A percentile compares a stretch with the other conserved stretches of the same genome.
phyloP scores from a whole-genome alignment of 2,797 vertebrate genomes.

The Gymnothorax javanicus region DNA sequence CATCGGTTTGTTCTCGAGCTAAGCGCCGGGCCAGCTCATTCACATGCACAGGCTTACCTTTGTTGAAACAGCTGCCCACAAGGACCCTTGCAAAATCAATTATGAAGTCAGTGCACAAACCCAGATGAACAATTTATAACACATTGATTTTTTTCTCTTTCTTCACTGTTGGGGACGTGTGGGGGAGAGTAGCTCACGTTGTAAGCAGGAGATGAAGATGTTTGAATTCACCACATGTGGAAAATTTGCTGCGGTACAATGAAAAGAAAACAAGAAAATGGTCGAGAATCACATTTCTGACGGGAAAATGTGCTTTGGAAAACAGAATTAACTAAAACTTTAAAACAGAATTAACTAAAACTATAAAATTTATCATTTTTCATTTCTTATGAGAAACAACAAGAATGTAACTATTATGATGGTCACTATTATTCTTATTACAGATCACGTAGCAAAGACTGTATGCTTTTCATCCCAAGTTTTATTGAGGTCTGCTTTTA shows the following conservation, averaged over 20 bases:
- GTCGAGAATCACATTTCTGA: neutral
- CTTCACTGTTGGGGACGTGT: neutral
- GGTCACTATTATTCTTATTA: neutral
- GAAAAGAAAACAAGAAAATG: neutral
- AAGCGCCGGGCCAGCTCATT: slow-evolving; percentile 14
- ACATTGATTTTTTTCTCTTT: slow-evolving; percentile 28
- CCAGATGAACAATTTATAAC: slow-evolving; percentile 35
- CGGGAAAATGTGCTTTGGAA: neutral
- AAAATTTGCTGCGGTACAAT: neutral
- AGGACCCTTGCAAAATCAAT: slow-evolving; percentile 32
- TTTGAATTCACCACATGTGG: slow-evolving; percentile 1
- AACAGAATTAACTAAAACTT: neutral
- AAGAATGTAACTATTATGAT: neutral
- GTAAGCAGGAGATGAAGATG: slow-evolving; percentile 11
- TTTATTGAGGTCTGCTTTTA: neutral
- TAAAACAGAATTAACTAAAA: neutral
- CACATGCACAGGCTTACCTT: slow-evolving; percentile 25
- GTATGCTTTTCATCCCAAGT: slow-evolving; percentile 5
- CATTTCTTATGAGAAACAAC: neutral
- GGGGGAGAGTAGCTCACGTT: neutral
- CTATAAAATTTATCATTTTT: neutral
- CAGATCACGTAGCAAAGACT: neutral
- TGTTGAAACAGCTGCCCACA: slow-evolving; percentile 35
- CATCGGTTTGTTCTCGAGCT: neutral
- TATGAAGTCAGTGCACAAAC: slow-evolving; percentile 15